A percentile compares a stretch with the other conserved stretches of the same genome.
Conservation (phyloP, 1,140 invertebrate species). For the Reticulitermes speratus region DNA sequence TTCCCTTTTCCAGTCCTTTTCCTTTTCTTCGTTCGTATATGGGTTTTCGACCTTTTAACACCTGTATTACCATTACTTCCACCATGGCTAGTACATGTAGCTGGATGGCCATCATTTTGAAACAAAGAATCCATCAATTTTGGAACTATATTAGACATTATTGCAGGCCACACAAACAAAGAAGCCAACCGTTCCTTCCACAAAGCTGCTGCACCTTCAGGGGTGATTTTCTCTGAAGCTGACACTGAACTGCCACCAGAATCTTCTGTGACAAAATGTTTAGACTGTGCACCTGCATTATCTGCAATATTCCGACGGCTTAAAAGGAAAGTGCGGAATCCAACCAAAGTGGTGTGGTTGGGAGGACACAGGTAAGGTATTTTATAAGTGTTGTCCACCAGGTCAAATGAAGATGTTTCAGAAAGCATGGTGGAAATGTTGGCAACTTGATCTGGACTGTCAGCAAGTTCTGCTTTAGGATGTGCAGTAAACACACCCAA, state of each 20-base stretch:
- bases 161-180: not conserved
- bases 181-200: not conserved
- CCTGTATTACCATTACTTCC: not conserved
- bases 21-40: not conserved
- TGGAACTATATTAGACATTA: not conserved
- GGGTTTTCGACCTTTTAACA: not conserved
- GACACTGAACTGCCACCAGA: not conserved
- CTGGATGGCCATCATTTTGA: not conserved
- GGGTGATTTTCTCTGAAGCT: not conserved
- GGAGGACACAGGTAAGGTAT: slow-evolving; percentile 4
- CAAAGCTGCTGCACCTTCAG: not conserved
- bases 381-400: not conserved
- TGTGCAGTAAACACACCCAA: too few species aligned
- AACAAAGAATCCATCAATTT: not conserved
- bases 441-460: too few species aligned
- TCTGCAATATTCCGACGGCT: not conserved
- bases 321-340: not conserved
- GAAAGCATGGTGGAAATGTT: too few species aligned
- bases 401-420: not conserved
- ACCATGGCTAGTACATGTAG: not conserved
- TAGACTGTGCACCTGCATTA: not conserved
- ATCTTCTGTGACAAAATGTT: too few species aligned
- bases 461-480: too few species aligned
- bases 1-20: not conserved
- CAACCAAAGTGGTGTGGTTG: not conserved